These are phyloP conservation scores for Enteromius trimaculatus DNA, from an alignment of 2,797 vertebrate species.

Conservation along the genomic window DNA sequence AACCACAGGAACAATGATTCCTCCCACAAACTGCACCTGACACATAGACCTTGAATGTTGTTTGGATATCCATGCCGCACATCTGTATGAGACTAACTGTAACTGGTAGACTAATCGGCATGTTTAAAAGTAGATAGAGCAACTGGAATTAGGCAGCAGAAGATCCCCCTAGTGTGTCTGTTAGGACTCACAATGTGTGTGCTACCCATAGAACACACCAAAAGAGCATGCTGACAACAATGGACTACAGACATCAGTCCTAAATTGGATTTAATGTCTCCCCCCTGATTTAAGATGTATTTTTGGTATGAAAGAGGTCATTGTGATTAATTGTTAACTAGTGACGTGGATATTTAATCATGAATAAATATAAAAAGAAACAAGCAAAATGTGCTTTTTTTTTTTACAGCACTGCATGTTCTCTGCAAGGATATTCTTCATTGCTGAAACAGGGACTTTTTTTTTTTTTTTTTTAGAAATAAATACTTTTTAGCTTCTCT, in stretches of 20 bases:
- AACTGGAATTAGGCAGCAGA: slow-evolving; percentile 64
- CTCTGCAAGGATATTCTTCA: not conserved
- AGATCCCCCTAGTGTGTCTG: slow-evolving; percentile 61
- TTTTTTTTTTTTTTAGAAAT: not conserved
- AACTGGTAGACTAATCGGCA: slow-evolving; percentile 67
- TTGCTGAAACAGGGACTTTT: not conserved
- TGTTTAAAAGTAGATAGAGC: slow-evolving; percentile 69
- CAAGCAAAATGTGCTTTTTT: not conserved
- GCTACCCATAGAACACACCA: slow-evolving; percentile 67
- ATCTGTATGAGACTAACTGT: slow-evolving; percentile 63
- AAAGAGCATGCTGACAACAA: slow-evolving; percentile 76
- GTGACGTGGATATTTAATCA: slow-evolving; percentile 84
- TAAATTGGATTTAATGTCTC: slow-evolving; percentile 65
- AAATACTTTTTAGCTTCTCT: not conserved
- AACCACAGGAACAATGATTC: slow-evolving; percentile 38
- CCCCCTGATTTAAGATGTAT: slow-evolving; percentile 61
- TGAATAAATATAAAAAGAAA: slow-evolving; percentile 76
- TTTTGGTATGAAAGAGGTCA: slow-evolving; percentile 82
- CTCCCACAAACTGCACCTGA: slow-evolving; percentile 56
- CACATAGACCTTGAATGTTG: slow-evolving; percentile 63
- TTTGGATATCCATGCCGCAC: slow-evolving; percentile 59
- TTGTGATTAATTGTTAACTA: slow-evolving; percentile 83
- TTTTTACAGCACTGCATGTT: not conserved
- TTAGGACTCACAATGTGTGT: slow-evolving; percentile 56
- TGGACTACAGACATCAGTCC: slow-evolving; percentile 72